Evolutionary conservation across 2,888 invertebrate genomes (phyloP), one percentile per base, ranked within the genome.

Genomic region (Tenthredo livida): DNA sequence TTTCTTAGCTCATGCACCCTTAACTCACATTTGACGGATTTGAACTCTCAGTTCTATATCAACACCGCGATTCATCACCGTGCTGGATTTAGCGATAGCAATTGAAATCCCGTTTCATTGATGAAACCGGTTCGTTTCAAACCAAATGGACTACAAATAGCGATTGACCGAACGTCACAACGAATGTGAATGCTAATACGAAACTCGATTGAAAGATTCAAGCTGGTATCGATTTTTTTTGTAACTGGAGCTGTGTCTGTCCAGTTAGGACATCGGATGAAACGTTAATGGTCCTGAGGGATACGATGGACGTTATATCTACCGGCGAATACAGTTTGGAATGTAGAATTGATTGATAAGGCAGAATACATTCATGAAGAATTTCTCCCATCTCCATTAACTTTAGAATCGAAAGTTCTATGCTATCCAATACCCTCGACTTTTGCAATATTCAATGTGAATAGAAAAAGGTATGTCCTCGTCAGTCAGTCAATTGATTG

Each of bases 131-230:
- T 43, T 43, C 72, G 43, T 43, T 77, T 50, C n/a, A 17, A 54
- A 77, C 77, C 33, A 29, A 54, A 77, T 54, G 29, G 50, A 54
- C 40, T 54, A 77, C 50, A 37, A 77, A 54, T 54, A 54, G 21
- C 77, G 50, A 33, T n/a, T 10, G 21, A 21, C 72, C n/a, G 7
- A 21, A 21, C 72, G 43, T 67, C 15, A 67, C 67, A 73, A 73
- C 43, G 43, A 29, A 73, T 73, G 40, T 33, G 4, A 33, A 77
- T 77, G 77, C 77, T 77, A 50, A 77, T 54, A 33, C 77, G 50
- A 29, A 77, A 29, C 77, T 50, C 40, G 17, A 77, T 50, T 77
- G 33, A 77, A 77, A 50, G n/a, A 29, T 54, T 50, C 77, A 54
- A 77, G 33, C 25, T 29, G 25, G 4, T 33, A 54, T 50, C n/a